These are phyloP conservation scores for Drosophila niveifrons DNA, from an alignment of 2,888 invertebrate species.

Conservation along the genomic window DNA sequence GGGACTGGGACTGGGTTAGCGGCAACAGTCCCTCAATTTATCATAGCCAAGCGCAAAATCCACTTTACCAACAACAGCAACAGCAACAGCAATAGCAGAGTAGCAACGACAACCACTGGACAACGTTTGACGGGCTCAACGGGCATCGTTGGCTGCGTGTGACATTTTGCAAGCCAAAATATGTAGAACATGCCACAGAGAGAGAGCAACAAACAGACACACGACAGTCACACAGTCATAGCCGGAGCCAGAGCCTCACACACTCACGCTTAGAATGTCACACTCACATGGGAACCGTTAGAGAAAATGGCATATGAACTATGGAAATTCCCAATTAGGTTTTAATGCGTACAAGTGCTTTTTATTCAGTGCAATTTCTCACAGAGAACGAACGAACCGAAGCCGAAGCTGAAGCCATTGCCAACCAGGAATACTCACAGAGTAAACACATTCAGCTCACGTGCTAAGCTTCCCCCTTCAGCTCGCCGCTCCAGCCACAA, in stretches of 20 bases:
- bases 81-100: conserved; percentile 11
- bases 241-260: conserved; percentile 6
- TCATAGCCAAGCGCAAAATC: conserved; percentile 81
- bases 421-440: conserved; percentile 15
- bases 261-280: conserved; percentile 19
- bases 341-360: conserved; percentile 82
- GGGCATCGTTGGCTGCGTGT: conserved; percentile 76
- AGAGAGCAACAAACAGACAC: not conserved
- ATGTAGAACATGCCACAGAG: conserved; percentile 75
- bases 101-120: conserved; percentile 35
- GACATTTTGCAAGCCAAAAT: conserved; percentile 80
- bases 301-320: conserved; percentile 77
- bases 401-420: conserved; percentile 5
- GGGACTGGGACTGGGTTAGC: not conserved
- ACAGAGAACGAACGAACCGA: conserved; percentile 40
- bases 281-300: conserved; percentile 43
- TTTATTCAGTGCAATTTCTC: conserved; percentile 82
- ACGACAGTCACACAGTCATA: conserved; percentile 32
- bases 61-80: conserved; percentile 62
- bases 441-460: conserved; percentile 66
- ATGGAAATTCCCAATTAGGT: conserved; percentile 83
- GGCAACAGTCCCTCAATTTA: conserved; percentile 68
- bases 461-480: conserved; percentile 36
- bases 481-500: not conserved
- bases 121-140: conserved; percentile 48